Evolutionary conservation across 2,888 invertebrate species (phyloP).

Genomic region (Drosophila monieri): DNA sequence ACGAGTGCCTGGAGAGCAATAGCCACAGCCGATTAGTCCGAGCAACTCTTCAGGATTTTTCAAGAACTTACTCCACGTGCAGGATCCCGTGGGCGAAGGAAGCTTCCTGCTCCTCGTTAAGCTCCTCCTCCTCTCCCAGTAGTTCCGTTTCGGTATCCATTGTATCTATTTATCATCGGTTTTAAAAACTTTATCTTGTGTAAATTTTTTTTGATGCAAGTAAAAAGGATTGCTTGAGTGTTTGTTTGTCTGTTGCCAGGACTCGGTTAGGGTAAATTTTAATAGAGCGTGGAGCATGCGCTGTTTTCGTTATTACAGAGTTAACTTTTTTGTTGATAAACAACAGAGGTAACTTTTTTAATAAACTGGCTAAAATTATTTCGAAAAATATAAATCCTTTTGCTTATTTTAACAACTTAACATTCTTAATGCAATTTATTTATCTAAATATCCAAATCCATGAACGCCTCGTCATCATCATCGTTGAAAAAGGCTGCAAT

Average conservation of each 20-base stretch:
- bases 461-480: constrained; percentile 86
- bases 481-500: constrained; percentile 78
- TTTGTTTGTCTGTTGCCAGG: constrained; percentile 58
- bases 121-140: constrained; percentile 49
- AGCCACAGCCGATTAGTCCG: background rate
- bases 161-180: constrained; percentile 5
- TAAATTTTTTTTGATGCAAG: constrained; percentile 48
- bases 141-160: constrained; percentile 59
- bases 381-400: background rate
- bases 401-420: background rate
- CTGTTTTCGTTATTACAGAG: background rate
- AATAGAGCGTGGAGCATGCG: constrained; percentile 32
- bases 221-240: constrained; percentile 47
- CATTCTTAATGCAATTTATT: background rate
- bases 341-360: background rate
- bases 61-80: constrained; percentile 64
- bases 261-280: background rate
- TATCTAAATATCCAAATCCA: constrained; percentile 77
- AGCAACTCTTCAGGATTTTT: background rate
- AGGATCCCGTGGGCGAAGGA: constrained; percentile 73
- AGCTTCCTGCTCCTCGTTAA: constrained; percentile 28
- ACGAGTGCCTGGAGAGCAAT: constrained; percentile 88
- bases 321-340: background rate
- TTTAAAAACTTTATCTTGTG: constrained; percentile 16
- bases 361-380: no score